Evolutionary conservation across 1,140 invertebrate genomes (phyloP).

Genomic region (Neocloeon triangulifer): DNA sequence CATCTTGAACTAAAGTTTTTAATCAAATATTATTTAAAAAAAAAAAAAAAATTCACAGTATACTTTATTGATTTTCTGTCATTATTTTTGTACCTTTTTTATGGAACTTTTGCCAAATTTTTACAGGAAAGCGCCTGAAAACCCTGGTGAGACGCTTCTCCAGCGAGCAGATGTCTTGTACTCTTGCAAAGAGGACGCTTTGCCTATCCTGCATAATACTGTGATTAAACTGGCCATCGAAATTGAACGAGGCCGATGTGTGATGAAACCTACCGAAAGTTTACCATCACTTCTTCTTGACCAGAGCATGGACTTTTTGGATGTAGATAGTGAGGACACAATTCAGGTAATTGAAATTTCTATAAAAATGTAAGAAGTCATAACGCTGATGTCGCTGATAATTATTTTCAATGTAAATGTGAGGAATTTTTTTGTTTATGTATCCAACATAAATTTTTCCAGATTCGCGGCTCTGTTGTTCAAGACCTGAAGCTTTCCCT

Average conservation of each 20-base stretch:
- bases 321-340: slow-evolving; percentile 7
- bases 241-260: slow-evolving; percentile 16
- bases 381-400: too few relatives aligned
- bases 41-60: too few relatives aligned
- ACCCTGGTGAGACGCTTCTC: not conserved
- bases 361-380: too few relatives aligned
- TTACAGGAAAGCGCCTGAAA: too few relatives aligned
- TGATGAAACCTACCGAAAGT: slow-evolving; percentile 11
- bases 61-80: too few relatives aligned
- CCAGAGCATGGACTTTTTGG: not conserved
- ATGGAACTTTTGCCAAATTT: too few relatives aligned
- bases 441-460: slow-evolving; percentile 15
- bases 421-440: too few relatives aligned
- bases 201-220: slow-evolving; percentile 62
- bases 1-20: too few relatives aligned
- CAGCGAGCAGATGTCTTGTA: not conserved
- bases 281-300: slow-evolving; percentile 5
- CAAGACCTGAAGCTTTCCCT: slow-evolving; percentile 65
- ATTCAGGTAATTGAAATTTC: too few relatives aligned
- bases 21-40: too few relatives aligned
- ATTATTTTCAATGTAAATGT: too few relatives aligned
- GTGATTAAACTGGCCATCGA: slow-evolving; percentile 40
- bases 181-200: slow-evolving; percentile 30
- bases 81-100: too few relatives aligned
- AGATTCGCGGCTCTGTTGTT: slow-evolving; percentile 58